phyloP scores from a whole-genome alignment of 2,888 invertebrate species.

The Melinaea menophilus region DNA sequence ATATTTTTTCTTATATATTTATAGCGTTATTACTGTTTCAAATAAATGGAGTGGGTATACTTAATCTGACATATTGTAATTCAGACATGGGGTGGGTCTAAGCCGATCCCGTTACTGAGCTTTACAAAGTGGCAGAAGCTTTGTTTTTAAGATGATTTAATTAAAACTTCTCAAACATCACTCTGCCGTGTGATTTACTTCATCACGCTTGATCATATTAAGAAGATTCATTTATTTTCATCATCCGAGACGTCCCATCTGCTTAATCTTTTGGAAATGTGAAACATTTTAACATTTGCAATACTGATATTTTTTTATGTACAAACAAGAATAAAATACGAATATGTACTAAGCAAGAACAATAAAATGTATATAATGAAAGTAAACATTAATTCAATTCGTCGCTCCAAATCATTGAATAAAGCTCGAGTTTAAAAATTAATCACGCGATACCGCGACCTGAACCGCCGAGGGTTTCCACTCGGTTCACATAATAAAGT shows the following conservation, averaged over 20 bases:
- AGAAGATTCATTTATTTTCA: conserved; percentile 9
- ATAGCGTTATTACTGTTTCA: background rate
- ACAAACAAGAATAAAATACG: too few species aligned
- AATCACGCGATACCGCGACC: too few species aligned
- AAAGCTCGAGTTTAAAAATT: too few species aligned
- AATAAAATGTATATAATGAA: too few species aligned
- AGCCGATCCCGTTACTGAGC: conserved; percentile 1
- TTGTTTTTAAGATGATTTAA: conserved; percentile 19
- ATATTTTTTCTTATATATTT: background rate
- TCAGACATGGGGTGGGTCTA: background rate
- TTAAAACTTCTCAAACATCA: conserved; percentile 19
- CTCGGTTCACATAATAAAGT: conserved; percentile 50
- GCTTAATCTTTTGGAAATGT: conserved; percentile 1
- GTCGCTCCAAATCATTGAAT: too few species aligned
- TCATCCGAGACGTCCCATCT: background rate
- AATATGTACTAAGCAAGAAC: too few species aligned
- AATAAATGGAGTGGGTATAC: background rate
- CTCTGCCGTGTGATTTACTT: conserved; percentile 17
- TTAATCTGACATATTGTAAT: background rate
- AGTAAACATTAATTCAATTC: too few species aligned
- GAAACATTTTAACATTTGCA: background rate
- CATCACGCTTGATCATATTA: conserved; percentile 22
- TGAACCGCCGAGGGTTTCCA: too few species aligned
- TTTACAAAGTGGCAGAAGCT: background rate
- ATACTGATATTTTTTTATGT: too few species aligned